Evolutionary conservation across 2,113 vertebrate genomes (phyloP).

Genomic region (Ophthalmotilapia sp.): DNA sequence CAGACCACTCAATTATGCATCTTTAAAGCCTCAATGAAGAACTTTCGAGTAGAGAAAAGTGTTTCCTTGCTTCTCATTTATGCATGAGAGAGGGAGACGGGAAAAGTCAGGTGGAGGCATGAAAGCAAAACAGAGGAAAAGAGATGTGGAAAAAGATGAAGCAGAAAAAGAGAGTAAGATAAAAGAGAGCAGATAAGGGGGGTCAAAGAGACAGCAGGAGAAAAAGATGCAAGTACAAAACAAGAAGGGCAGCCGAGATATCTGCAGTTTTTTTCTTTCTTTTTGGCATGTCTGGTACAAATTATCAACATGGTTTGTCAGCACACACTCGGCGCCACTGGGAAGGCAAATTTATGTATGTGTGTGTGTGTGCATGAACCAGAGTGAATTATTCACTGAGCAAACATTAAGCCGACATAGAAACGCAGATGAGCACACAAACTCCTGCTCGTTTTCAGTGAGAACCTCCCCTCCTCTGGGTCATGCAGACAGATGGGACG

Average conservation of each 20-base stretch:
- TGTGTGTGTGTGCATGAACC: not conserved
- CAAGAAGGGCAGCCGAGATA: not conserved
- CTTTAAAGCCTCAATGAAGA: constrained; percentile 1
- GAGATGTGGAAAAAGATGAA: not conserved
- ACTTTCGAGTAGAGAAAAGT: not conserved
- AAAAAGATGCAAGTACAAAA: not conserved
- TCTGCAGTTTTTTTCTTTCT: not conserved
- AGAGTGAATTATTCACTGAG: constrained; percentile 54
- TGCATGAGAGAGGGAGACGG: constrained; percentile 5
- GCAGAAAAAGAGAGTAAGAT: not conserved
- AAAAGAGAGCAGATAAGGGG: not conserved
- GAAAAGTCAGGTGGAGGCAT: not conserved
- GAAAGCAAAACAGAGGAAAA: not conserved
- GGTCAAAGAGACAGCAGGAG: constrained; percentile 14
- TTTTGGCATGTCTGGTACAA: constrained; percentile 14
- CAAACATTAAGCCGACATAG: constrained; percentile 53
- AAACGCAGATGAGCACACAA: constrained; percentile 30
- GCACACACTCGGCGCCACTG: not conserved
- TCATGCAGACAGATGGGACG: constrained; percentile 54
- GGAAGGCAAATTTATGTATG: not conserved
- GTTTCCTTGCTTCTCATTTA: constrained; percentile 29
- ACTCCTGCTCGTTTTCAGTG: not conserved
- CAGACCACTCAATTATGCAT: constrained; percentile 18
- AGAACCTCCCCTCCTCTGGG: constrained; percentile 22
- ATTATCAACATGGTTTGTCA: constrained; percentile 43